A percentile compares a stretch with the other conserved stretches of the same genome.
phyloP scores from a whole-genome alignment of 2,888 invertebrate genomes.

The Drosophila ustulata region DNA sequence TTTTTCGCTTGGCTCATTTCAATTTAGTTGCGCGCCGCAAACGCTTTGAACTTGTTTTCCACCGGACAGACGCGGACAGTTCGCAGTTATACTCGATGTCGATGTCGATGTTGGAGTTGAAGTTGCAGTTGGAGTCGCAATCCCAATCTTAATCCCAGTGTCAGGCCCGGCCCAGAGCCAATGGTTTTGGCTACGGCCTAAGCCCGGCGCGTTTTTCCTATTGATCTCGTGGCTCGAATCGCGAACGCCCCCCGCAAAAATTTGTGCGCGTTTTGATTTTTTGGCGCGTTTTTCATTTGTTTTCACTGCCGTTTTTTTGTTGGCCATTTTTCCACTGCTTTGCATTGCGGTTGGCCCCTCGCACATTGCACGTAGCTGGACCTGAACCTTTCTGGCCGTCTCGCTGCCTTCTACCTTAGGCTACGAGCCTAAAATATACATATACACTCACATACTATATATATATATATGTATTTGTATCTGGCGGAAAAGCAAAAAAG shows the following conservation, averaged over 20 bases:
- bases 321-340: background rate
- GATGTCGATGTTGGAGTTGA: background rate
- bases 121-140: constrained; percentile 6
- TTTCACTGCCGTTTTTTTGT: constrained; percentile 35
- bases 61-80: constrained; percentile 53
- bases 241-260: constrained; percentile 54
- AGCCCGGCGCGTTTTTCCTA: constrained; percentile 49
- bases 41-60: constrained; percentile 81
- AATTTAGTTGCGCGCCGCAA: constrained; percentile 82
- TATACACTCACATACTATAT: background rate
- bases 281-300: constrained; percentile 76
- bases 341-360: constrained; percentile 39
- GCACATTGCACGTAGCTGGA: constrained; percentile 55
- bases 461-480: constrained; percentile 1
- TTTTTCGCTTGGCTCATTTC: constrained; percentile 72
- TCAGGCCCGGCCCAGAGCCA: constrained; percentile 53
- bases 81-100: constrained; percentile 20
- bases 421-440: constrained; percentile 28
- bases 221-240: constrained; percentile 63
- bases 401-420: constrained; percentile 49
- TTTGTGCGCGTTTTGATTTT: constrained; percentile 76
- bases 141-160: constrained; percentile 34
- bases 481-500: constrained; percentile 4
- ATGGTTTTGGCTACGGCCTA: constrained; percentile 27
- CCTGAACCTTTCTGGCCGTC: constrained; percentile 62